A percentile compares a stretch with the other conserved stretches of the same genome.
Conservation (phyloP, 2,113 vertebrate genomes). For the Dicentrarchus labrax region DNA sequence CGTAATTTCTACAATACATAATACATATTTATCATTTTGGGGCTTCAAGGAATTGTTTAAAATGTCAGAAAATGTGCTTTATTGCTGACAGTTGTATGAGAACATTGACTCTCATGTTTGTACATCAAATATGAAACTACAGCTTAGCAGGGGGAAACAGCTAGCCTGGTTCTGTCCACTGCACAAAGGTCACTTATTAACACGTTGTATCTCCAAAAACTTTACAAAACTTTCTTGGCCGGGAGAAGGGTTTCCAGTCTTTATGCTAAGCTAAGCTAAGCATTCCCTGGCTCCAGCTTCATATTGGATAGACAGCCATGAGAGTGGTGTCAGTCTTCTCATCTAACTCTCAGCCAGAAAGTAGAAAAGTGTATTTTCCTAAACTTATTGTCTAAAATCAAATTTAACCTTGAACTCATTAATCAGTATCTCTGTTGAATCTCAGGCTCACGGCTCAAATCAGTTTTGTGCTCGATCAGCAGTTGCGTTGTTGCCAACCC, state of each 20-base stretch:
- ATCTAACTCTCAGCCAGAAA: too few species aligned
- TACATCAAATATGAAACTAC: background rate
- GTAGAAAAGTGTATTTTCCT: background rate
- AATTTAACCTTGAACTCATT: background rate
- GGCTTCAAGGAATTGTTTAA: background rate
- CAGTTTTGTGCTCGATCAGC: constrained; percentile 2
- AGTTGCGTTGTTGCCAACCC: background rate
- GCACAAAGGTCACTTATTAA: background rate
- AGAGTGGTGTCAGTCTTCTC: background rate
- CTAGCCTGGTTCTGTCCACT: background rate
- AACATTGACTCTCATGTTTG: background rate
- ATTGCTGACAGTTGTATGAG: too few species aligned
- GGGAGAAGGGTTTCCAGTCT: background rate
- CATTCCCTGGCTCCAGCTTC: background rate
- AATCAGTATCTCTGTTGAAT: background rate
- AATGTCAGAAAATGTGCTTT: background rate
- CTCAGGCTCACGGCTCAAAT: background rate
- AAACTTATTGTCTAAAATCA: background rate
- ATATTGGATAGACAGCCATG: background rate
- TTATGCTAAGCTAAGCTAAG: background rate
- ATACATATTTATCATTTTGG: background rate
- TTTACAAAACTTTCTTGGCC: background rate
- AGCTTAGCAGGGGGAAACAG: background rate
- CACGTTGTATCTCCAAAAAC: too few species aligned
- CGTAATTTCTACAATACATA: too few species aligned